These are phyloP conservation scores for Cercopithecus petaurista DNA, from an alignment of 2,797 vertebrate species.

Conservation along the genomic window DNA sequence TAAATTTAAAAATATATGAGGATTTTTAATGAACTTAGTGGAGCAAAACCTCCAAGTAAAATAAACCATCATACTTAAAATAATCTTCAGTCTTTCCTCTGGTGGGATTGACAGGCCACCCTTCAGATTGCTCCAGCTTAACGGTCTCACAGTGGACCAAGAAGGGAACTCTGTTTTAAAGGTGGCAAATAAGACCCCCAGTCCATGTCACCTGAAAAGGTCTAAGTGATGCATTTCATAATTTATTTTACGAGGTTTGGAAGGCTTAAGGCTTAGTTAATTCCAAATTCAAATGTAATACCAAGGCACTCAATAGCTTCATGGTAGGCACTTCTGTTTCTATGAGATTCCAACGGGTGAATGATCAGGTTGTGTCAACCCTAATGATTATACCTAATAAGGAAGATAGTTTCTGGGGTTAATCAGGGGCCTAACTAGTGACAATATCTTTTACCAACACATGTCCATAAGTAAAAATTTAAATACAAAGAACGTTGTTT, in stretches of 20 bases:
- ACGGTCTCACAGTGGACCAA: background rate
- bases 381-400: background rate
- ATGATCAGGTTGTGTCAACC: background rate
- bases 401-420: background rate
- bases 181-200: background rate
- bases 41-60: constrained; percentile 41
- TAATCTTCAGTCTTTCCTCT: background rate
- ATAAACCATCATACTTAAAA: constrained; percentile 56
- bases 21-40: constrained; percentile 62
- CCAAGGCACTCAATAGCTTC: constrained; percentile 2
- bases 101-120: background rate
- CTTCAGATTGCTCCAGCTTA: background rate
- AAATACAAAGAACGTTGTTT: constrained; percentile 21
- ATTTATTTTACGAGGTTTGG: background rate
- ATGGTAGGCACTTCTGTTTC: constrained; percentile 9
- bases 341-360: background rate
- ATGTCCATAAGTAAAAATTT: constrained; percentile 41
- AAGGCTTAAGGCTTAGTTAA: background rate
- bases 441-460: background rate
- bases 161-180: background rate
- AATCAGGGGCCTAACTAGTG: background rate
- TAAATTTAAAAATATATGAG: constrained; percentile 72
- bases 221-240: background rate
- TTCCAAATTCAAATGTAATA: constrained; percentile 39
- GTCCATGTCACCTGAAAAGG: background rate